These are phyloP conservation scores for Melangyna quadrimaculata DNA, from an alignment of 2,888 invertebrate genomes.

Conservation along the genomic window DNA sequence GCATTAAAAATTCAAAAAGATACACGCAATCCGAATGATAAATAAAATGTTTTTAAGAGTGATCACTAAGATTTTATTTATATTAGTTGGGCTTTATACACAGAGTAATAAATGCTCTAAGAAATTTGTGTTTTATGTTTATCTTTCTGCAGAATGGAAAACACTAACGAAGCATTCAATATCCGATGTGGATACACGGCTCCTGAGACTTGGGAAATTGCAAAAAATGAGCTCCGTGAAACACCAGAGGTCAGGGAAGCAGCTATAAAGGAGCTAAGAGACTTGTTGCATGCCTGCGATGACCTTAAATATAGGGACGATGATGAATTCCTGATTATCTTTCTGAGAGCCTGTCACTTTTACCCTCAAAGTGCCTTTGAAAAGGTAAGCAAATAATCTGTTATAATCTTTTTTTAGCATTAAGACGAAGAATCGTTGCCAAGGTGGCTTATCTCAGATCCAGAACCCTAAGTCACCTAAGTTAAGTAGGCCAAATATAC, in stretches of 20 bases:
- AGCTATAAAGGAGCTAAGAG: slow-evolving; percentile 83
- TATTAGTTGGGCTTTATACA: background rate
- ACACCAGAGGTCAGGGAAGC: slow-evolving; percentile 86
- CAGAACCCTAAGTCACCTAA: background rate
- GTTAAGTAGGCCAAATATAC: background rate
- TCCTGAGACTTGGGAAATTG: slow-evolving; percentile 84
- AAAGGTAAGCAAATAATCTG: slow-evolving; percentile 82
- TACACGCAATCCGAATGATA: slow-evolving; percentile 33
- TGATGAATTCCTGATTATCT: slow-evolving; percentile 89
- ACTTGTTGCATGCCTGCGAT: slow-evolving; percentile 86
- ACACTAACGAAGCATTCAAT: slow-evolving; percentile 82
- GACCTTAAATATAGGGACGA: slow-evolving; percentile 87
- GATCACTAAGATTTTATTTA: background rate
- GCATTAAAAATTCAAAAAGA: slow-evolving; percentile 6
- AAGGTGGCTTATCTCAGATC: slow-evolving; percentile 33
- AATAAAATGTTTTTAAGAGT: background rate
- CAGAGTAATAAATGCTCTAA: background rate
- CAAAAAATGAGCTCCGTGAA: slow-evolving; percentile 86
- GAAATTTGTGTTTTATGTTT: background rate
- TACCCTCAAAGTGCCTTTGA: slow-evolving; percentile 90
- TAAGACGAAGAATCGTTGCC: background rate
- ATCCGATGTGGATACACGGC: slow-evolving; percentile 84
- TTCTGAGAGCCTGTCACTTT: slow-evolving; percentile 91
- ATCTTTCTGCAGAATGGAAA: slow-evolving; percentile 76
- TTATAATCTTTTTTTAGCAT: background rate